Evolutionary conservation across 2,888 invertebrate genomes (phyloP), one percentile per base, ranked within the genome.

Genomic region (Drosophila vallismaia): DNA sequence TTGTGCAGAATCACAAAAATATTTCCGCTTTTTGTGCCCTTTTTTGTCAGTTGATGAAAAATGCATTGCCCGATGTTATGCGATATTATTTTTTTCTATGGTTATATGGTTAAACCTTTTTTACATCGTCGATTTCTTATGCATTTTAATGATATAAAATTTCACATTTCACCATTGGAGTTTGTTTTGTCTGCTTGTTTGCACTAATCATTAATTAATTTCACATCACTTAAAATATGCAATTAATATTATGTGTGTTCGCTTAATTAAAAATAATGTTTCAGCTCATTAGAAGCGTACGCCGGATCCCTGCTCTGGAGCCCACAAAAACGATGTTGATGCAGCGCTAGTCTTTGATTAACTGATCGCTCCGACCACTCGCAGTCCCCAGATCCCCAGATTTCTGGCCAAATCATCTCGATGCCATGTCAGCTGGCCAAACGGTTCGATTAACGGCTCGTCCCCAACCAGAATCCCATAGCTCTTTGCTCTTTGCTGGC

Each of bases 201-300:
- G 71, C 74, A 80, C 88, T 88, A 81, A 88, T 80, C 88, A 83
- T 83, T 88, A 85, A 79, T 86, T 81, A 77, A 79, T 86, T 87
- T 79, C 77, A 75, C 79, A 75, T 72, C 79, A 78, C 75, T 77
- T 74, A 48, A 85, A 86, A 81, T 70, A 85, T 85, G 78, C 87
- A 79, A 88, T 86, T 82, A 84, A 82, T 84, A 69, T 67, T 67
- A 73, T 56, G 59, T 46, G 50, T 60, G 69, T 46, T 55, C 48
- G 26, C 48, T 71, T 81, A 70, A 76, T 86, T 84, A 73, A 84
- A 69, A 77, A 72, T 78, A 67, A 72, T 69, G 54, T 14, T 48
- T 67, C 64, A 46, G 52, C 46, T 51, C 73, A 29, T 82, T 66
- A 70, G 60, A 50, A 64, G 67, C 69, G 33, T 58, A 49, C 53